A percentile compares a stretch with the other conserved stretches of the same genome.
Conservation (phyloP, 2,888 invertebrate genomes). For the Chrysina gloriosa region DNA sequence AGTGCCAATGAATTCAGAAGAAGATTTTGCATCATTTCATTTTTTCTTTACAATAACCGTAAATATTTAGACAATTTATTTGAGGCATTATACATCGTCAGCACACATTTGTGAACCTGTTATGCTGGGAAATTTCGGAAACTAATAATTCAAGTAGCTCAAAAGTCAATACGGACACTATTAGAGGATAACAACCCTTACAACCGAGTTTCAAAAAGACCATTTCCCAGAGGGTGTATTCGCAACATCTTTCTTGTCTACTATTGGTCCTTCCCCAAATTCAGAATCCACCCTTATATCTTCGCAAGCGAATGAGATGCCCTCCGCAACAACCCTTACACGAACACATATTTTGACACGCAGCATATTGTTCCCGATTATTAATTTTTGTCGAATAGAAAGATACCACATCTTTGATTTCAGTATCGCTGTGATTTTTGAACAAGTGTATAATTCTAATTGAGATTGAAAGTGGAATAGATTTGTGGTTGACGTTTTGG, state of each 20-base stretch:
- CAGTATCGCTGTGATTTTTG: background rate
- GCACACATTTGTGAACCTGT: background rate
- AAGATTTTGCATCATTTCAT: no score
- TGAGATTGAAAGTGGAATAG: background rate
- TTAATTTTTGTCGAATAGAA: background rate
- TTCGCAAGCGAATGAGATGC: background rate
- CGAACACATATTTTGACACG: background rate
- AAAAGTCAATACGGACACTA: slow-evolving; percentile 19
- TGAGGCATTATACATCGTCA: no score
- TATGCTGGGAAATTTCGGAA: background rate
- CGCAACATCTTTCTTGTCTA: slow-evolving; percentile 1
- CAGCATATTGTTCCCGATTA: background rate
- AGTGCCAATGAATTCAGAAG: no score
- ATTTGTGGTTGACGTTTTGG: background rate
- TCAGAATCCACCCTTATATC: slow-evolving; percentile 3
- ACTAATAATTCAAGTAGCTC: background rate
- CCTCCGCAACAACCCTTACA: background rate
- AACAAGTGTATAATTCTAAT: background rate
- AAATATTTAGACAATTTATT: no score
- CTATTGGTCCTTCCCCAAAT: background rate
- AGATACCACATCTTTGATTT: background rate
- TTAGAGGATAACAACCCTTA: background rate
- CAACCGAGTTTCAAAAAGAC: background rate
- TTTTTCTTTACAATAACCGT: no score
- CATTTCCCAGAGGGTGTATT: background rate